A percentile compares a stretch with the other conserved stretches of the same genome.
Evolutionary conservation across 1,140 invertebrate species (phyloP).

Genomic region (Rhysida immarginata): DNA sequence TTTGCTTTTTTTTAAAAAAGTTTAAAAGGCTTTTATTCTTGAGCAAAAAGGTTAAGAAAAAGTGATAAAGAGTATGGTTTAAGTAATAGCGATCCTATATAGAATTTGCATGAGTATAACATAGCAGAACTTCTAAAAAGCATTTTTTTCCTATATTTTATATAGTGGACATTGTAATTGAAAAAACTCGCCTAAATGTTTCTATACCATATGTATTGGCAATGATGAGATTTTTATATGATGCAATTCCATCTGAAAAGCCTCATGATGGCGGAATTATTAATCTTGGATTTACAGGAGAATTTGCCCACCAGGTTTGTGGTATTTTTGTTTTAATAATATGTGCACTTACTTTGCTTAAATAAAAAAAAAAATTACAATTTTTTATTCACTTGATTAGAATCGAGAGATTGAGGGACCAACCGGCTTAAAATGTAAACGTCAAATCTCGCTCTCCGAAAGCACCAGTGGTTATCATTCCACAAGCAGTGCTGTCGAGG

Average conservation of each 20-base stretch:
- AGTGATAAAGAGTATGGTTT: no score
- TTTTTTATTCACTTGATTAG: no score
- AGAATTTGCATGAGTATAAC: no score
- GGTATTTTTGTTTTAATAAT: no score
- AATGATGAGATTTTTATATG: conserved; percentile 46
- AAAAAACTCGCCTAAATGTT: conserved; percentile 52
- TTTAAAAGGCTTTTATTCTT: no score
- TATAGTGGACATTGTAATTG: conserved; percentile 49
- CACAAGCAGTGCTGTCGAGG: conserved; percentile 26
- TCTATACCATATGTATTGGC: conserved; percentile 53
- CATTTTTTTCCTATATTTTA: conserved; percentile 12
- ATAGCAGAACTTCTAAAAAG: no score
- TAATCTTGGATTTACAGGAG: conserved; percentile 42
- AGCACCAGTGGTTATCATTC: conserved; percentile 43
- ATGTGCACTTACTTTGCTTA: no score
- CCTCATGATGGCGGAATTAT: conserved; percentile 44
- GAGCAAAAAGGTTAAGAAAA: no score
- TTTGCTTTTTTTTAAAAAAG: no score
- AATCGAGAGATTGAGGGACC: no score
- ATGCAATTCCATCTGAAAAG: conserved; percentile 41
- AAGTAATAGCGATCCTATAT: no score
- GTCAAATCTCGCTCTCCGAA: conserved; percentile 30
- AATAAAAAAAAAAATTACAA: no score
- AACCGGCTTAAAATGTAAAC: conserved; percentile 14
- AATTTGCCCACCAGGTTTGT: neutral